Base-by-base conservation (phyloP, 2,113 vertebrate genomes). In the Pseudopodoces humilis region DNA sequence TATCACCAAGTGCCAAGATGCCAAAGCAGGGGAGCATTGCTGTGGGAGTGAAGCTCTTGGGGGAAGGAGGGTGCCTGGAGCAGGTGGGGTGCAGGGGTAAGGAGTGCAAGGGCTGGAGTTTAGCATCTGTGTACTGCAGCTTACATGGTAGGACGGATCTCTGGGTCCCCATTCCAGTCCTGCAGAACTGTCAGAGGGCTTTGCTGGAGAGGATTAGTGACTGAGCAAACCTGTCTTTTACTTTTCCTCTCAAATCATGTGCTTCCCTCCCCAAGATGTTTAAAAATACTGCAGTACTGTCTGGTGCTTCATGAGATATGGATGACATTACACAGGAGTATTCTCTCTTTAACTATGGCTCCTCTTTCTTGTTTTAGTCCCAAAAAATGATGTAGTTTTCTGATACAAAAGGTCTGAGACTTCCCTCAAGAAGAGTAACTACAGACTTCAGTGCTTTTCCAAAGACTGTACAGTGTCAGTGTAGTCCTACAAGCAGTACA, bases 1-100 rank as follows among this genome's bases (percentile, higher is more conserved):
- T 2, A 2, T 37, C 39, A 11, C 6, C 0, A 0, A 19, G 22
- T 6, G 1, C 35, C 22, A 19, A 10, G 52, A 11, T 50, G 33
- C 33, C 23, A 4, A 11, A 56, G 87, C 44, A 44, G 37, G 33
- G 33, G 35, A 28, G 11, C 22, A 12, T 7, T 64, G 24, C 37
- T 22, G 30, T 69, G 0, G 6, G 6, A 31, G 58, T 14, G 74
- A 58, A 63, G 31, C 27, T 44, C 9, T 3, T n/a, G 53, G 15
- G 11, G 39, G 20, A 19, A 25, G 21, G 10, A 35, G 15, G 20
- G 3, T 59, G 18, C 39, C 43, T 55, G 41, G 55, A 25, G 50
- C 65, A 68, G 49, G 9, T 39, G 59, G 8, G 8, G 52, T 28
- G 33, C 1, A 2, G 18, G 10, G 23, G 10, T 80, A 68, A 33